Base-by-base conservation (phyloP, 2,888 invertebrate species). In the Spicauda simplicius region DNA sequence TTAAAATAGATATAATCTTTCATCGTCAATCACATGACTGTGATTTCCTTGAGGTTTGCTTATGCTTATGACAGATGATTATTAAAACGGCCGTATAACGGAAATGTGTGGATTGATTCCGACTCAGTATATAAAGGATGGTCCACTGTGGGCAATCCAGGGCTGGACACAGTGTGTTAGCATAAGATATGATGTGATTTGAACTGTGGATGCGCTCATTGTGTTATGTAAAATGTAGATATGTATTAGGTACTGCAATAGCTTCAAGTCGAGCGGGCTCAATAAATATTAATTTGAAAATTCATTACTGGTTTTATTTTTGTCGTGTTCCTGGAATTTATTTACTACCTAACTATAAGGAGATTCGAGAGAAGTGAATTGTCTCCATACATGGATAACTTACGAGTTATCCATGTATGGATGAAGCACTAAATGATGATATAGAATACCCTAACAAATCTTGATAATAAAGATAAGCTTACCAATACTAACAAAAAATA, bases 261-360 rank as follows among this genome's bases (percentile, higher is more conserved):
- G 72, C 70, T 73, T 71, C 68, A 68, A 71, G 50, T 63, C 65
- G 73, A 74, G 72, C 65, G 73, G 74, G 72, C 75, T 76, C 75
- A 75, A 76, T 77, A 77, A 77, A 77, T 77, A 70, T 74, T 68
- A 69, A 69, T 71, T 71, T 69, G 69, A 72, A 74, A 74, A 72
- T 55, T 55, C 63, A 20, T 53, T 48, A 16, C 25, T 55, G n/a
- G 6, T 63, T 55, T 63, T 63, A 63, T 63, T 63, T 55, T 55
- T 14, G 16, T 3, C 55, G 16, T 50, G 18, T 6, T n/a, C 37
- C 37, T 37, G 11, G 12, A 45, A 45, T 1, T 0, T 45, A n/a
- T 25, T 25, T 25, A 25, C 2, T 25, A 25, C 25, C 25, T 5
- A 25, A 2, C 3, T 25, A 25, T 25, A 4, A 25, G 5, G 25